These are phyloP conservation scores for Campoplex capitator DNA, from an alignment of 2,888 invertebrate species.

Conservation along the genomic window DNA sequence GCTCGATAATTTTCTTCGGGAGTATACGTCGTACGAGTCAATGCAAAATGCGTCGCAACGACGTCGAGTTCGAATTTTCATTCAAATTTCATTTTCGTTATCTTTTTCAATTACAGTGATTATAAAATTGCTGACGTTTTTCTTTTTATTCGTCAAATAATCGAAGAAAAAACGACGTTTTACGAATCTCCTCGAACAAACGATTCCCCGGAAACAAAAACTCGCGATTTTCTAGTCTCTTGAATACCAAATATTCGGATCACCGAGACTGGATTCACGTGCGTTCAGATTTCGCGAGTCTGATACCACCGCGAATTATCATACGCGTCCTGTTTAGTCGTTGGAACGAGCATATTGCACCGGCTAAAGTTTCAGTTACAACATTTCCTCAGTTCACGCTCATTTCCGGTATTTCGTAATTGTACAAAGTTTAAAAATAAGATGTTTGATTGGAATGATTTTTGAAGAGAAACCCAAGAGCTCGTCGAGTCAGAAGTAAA, in stretches of 20 bases:
- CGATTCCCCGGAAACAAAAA: not conserved
- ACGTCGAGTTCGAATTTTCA: conserved; percentile 15
- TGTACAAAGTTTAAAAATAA: conserved; percentile 1
- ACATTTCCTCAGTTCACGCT: conserved; percentile 52
- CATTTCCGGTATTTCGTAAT: conserved; percentile 57
- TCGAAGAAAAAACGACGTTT: not conserved
- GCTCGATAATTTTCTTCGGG: conserved; percentile 15
- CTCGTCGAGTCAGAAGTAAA: not conserved
- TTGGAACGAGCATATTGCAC: conserved; percentile 7
- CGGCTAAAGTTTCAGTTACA: conserved; percentile 35
- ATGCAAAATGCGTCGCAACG: conserved; percentile 23
- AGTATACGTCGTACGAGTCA: conserved; percentile 12
- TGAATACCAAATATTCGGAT: not conserved
- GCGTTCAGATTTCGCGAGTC: conserved; percentile 49
- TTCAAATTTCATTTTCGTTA: conserved; percentile 7
- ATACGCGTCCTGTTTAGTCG: conserved; percentile 45
- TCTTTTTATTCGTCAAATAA: not conserved
- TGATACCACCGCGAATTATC: conserved; percentile 47
- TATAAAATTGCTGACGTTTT: not conserved
- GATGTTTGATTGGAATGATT: not conserved
- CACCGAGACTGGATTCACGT: not conserved
- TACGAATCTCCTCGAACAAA: not conserved
- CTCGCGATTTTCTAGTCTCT: not conserved
- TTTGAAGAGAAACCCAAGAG: not conserved
- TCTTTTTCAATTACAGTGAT: not conserved